These are phyloP conservation scores for Psammodynastes pulverulentus DNA, from an alignment of 2,113 vertebrate genomes.

Conservation along the genomic window DNA sequence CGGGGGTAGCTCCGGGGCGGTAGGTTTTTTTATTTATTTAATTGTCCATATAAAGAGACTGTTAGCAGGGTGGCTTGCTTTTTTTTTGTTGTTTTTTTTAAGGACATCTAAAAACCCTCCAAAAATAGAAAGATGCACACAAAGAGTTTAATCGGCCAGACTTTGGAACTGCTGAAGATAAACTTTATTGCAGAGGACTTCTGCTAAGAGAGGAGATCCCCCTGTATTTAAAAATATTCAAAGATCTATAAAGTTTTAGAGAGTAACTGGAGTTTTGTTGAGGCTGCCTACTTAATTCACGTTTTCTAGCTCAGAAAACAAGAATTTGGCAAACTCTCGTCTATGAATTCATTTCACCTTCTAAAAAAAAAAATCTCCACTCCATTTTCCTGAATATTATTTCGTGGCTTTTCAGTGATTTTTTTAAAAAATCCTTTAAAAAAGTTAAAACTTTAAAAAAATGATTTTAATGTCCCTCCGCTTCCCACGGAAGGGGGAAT, in stretches of 20 bases:
- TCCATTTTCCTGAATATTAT: neutral
- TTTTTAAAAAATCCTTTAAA: neutral
- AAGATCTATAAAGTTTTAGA: neutral
- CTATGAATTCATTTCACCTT: neutral
- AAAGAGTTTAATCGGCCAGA: accelerated
- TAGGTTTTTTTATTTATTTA: neutral
- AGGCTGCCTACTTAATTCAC: no score
- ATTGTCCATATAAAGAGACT: constrained; percentile 28
- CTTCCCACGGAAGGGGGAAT: no score
- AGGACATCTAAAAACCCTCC: constrained; percentile 42
- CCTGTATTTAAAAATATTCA: neutral
- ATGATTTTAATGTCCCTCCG: neutral
- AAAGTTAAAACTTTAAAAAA: neutral
- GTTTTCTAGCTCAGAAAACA: neutral
- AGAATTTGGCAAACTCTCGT: neutral
- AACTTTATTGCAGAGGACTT: neutral
- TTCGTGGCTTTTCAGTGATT: neutral
- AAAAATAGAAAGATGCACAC: constrained; percentile 52
- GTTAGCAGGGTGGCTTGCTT: constrained; percentile 21
- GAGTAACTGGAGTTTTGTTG: neutral
- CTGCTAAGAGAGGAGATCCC: neutral
- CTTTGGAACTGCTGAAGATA: accelerated
- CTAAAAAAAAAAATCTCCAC: neutral
- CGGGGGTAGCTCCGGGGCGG: constrained; percentile 46
- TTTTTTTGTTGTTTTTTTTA: constrained; percentile 36